Evolutionary conservation across 2,797 vertebrate species (phyloP).

Genomic region (Cuculus canorus): DNA sequence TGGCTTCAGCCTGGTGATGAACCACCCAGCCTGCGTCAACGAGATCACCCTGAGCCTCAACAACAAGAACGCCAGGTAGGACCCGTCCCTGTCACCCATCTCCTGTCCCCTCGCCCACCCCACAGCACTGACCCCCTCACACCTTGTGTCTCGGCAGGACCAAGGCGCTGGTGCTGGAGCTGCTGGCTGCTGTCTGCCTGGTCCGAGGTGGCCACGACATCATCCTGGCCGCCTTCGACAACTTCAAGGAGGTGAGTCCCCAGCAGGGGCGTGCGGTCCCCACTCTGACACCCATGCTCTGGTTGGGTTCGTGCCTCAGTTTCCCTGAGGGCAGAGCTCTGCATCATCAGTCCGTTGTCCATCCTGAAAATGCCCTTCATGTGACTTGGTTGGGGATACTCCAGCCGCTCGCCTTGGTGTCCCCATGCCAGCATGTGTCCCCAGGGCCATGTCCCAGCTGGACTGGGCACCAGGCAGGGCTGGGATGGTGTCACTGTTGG

Average conservation of each 20-base stretch:
- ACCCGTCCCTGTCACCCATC: not conserved
- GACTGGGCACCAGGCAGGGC: not conserved
- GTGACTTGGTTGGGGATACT: accelerated
- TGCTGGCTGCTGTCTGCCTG: slow-evolving; percentile 93
- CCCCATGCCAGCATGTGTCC: accelerated
- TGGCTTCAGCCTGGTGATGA: slow-evolving; percentile 95
- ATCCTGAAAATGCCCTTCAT: not conserved
- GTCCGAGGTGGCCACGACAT: slow-evolving; percentile 95
- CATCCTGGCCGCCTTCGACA: slow-evolving; percentile 93
- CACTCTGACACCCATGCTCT: accelerated
- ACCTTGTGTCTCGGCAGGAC: slow-evolving; percentile 74
- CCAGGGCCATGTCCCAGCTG: not conserved
- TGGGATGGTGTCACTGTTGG: not conserved
- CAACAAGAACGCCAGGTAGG: slow-evolving; percentile 88
- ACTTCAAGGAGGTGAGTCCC: slow-evolving; percentile 89
- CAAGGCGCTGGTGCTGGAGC: slow-evolving; percentile 92
- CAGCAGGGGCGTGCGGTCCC: accelerated
- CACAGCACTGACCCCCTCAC: accelerated
- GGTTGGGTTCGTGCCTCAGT: not conserved
- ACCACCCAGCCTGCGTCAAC: slow-evolving; percentile 90
- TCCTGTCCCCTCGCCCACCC: accelerated
- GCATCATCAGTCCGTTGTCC: not conserved
- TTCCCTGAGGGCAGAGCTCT: not conserved
- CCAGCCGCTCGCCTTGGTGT: not conserved
- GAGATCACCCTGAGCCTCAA: slow-evolving; percentile 95